Percentiles rank a stretch among this genome's conserved stretches.
phyloP scores from a whole-genome alignment of 2,797 vertebrate genomes.

The Halcyon leucocephala region DNA sequence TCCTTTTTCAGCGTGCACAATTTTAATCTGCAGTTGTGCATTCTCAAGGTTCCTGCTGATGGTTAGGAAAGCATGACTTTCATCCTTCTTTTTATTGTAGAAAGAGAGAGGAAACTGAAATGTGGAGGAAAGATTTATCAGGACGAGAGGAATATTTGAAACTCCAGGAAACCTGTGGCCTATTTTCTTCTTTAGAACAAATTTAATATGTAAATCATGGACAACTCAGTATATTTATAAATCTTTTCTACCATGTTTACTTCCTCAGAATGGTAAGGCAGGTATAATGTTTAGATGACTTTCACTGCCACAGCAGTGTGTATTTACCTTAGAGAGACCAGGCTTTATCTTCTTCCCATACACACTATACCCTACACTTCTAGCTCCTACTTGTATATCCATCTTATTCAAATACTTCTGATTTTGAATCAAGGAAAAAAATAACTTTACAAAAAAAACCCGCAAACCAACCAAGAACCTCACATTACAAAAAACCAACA shows the following conservation, averaged over 20 bases:
- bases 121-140: background rate
- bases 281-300: background rate
- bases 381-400: background rate
- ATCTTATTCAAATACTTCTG: background rate
- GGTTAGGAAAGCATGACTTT: background rate
- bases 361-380: background rate
- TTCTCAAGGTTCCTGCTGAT: background rate
- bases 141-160: background rate
- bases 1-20: background rate
- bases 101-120: background rate
- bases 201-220: background rate
- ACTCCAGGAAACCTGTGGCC: background rate
- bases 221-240: background rate
- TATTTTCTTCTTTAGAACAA: background rate
- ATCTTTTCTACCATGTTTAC: background rate
- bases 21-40: background rate
- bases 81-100: background rate
- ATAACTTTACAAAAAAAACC: background rate
- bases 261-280: background rate
- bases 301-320: background rate
- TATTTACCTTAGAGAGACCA: background rate
- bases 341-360: background rate
- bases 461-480: fast-evolving
- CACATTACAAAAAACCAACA: background rate
- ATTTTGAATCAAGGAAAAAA: background rate